These are phyloP conservation scores for Pterostichus madidus DNA, from an alignment of 2,888 invertebrate genomes.

Conservation along the genomic window DNA sequence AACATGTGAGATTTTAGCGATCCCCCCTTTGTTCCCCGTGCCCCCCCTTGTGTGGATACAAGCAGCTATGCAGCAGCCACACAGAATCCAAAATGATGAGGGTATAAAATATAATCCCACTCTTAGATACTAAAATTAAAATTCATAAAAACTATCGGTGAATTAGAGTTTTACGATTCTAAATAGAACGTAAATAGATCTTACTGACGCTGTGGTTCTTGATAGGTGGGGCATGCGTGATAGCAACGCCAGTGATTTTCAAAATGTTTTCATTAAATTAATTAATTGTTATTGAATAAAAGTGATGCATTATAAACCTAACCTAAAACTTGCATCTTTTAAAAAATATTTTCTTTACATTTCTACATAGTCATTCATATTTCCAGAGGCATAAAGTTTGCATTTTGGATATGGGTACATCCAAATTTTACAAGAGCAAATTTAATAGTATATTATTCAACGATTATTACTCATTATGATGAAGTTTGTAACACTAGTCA, in stretches of 20 bases:
- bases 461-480: too few relatives aligned
- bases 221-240: conserved; percentile 16
- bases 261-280: conserved; percentile 12
- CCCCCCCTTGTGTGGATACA: not conserved
- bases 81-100: conserved; percentile 40
- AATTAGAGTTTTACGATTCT: conserved; percentile 63
- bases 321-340: too few relatives aligned
- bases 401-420: too few relatives aligned
- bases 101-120: conserved; percentile 60
- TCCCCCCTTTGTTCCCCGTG: not conserved
- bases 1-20: not conserved
- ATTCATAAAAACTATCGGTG: conserved; percentile 64
- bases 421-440: too few relatives aligned
- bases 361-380: too few relatives aligned
- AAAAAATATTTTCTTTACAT: too few relatives aligned
- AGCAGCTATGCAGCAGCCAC: conserved; percentile 16
- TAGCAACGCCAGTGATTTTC: not conserved
- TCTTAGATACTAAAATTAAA: conserved; percentile 63
- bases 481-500: too few relatives aligned
- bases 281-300: too few relatives aligned
- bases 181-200: conserved; percentile 64
- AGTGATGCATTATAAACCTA: too few relatives aligned
- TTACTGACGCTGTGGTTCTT: conserved; percentile 32
- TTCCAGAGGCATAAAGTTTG: too few relatives aligned
- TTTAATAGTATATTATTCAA: too few relatives aligned